Evolutionary conservation across 2,113 vertebrate genomes (phyloP), one percentile per base, ranked within the genome.

Genomic region (Bubalus kerabau): DNA sequence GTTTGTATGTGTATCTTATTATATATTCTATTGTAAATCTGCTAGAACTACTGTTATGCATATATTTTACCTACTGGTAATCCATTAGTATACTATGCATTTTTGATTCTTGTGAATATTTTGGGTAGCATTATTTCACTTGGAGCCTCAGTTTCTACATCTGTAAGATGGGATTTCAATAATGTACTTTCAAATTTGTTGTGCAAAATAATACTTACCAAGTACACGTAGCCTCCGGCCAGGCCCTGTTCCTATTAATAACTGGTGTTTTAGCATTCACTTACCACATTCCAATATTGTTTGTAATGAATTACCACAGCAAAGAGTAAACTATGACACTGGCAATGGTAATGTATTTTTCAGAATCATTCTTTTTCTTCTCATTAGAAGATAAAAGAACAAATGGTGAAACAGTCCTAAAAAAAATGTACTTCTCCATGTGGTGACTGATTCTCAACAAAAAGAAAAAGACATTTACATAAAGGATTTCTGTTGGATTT

Each of bases 401-500:
- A 85, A 60, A 74, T 19, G 36, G 7, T n/a, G 32, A 85, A 94
- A 43, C 60, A 50, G 2, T 87, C 36, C 89, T 36, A 67, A 95
- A 90, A 48, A 89, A 67, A 96, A 91, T 84, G n/a, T 12, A 2
- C 86, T 43, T 89, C 13, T 85, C 82, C 28, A 10, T 67, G 71
- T n/a, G 91, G 14, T 78, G 62, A 60, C 83, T 57, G 84, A 88
- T 80, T 88, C 78, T 78, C n/a, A 52, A 59, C 21, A n/a, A 71
- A 92, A 67, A 46, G 40, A 76, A 40, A 95, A 81, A 50, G 28
- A 91, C 56, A 85, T 92, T 92, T 80, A 83, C 95, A 78, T 60
- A 91, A 95, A 96, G 74, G 24, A 78, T 96, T 92, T 87, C 87
- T 90, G 12, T 67, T 88, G 48, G 36, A 78, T 56, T 81, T 91